phyloP scores from a whole-genome alignment of 2,113 vertebrate genomes.

The Mormyrus iriodes region DNA sequence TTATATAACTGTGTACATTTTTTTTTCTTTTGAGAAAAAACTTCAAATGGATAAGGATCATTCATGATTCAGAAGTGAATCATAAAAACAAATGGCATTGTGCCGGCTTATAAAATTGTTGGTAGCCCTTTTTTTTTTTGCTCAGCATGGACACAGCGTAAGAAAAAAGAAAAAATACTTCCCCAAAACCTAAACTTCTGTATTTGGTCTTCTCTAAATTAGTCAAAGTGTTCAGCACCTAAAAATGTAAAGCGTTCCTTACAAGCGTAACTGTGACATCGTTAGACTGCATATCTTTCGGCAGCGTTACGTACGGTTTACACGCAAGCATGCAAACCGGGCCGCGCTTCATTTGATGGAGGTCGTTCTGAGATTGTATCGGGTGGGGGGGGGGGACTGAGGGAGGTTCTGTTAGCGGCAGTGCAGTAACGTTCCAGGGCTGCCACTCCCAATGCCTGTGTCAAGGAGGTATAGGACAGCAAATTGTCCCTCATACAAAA shows the following conservation, averaged over 20 bases:
- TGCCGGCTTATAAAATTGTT: neutral
- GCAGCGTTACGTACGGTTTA: neutral
- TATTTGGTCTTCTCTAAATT: neutral
- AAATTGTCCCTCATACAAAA: constrained; percentile 6
- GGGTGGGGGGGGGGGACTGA: neutral
- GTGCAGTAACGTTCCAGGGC: neutral
- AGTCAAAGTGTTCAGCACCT: neutral
- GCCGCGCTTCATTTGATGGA: neutral
- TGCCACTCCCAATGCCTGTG: neutral
- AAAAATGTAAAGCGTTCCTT: neutral
- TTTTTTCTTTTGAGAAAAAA: neutral
- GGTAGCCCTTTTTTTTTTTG: neutral
- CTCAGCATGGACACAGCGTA: neutral
- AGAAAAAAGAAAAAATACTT: neutral
- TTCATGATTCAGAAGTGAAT: constrained; percentile 16
- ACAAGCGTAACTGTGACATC: neutral
- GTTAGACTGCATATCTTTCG: neutral
- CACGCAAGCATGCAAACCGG: neutral
- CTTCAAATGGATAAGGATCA: neutral
- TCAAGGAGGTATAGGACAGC: neutral
- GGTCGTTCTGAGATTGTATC: neutral
- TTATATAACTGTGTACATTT: neutral
- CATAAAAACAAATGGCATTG: constrained; percentile 3
- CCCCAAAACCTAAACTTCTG: neutral
- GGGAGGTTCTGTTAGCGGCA: neutral